Evolutionary conservation across 2,113 vertebrate species (phyloP), one percentile per base, ranked within the genome.

Genomic region (Pygathrix nemaeus): DNA sequence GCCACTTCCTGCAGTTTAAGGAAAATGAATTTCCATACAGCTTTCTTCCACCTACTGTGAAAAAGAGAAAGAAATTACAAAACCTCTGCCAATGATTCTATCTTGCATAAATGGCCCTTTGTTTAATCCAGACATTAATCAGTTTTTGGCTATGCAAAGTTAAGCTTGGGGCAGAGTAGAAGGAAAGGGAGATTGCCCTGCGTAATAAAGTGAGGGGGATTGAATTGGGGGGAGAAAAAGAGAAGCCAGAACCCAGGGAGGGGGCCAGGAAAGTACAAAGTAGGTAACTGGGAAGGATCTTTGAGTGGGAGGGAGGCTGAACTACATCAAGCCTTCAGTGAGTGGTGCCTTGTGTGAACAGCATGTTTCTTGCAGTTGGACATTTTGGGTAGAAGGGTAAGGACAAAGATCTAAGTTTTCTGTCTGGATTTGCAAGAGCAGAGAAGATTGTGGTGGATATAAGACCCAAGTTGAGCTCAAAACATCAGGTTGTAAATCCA

Each of bases 101-200:
- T 30, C 55, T 88, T n/a, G 1, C 85, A 73, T 78, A 90, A 95
- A 88, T 86, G 32, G n/a, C 14, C 75, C 88, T 95, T 97, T 97
- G 93, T 96, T 95, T 96, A 92, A 94, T 61, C 8, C 35, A 95
- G 64, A 90, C 75, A 57, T 79, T 96, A 94, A 92, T 52, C 83
- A 96, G 80, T 84, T 75, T 93, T 88, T 93, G 94, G 92, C 95
- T 93, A 25, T 55, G 85, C 40, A 43, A 81, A 97, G 93, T 76
- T 97, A 85, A 90, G 90, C 90, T 88, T 93, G 84, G 73, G 94
- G 85, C 93, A 93, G 70, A 94, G 38, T 38, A 14, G 61, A 40
- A 86, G 52, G 80, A 92, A 73, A 84, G 75, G 76, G 92, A 72
- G 94, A 72, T 79, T 64, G 14, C 70, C 61, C 84, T 90, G 64